Evolutionary conservation across 2,888 invertebrate genomes (phyloP), one percentile per base, ranked within the genome.

Genomic region (Carpatolechia fugitivella): DNA sequence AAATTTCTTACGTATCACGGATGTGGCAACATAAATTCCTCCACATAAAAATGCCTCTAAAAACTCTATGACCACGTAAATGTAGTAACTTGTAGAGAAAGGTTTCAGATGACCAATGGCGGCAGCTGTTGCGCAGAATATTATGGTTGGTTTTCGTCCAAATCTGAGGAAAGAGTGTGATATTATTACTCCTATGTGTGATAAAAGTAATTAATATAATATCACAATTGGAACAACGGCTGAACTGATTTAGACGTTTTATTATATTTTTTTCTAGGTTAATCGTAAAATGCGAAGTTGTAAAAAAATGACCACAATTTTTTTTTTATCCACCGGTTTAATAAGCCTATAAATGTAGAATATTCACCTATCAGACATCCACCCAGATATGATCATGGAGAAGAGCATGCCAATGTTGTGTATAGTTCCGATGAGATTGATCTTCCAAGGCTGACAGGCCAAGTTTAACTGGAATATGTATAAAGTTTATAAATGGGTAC

Each of bases 1-100:
- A n/a, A n/a, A n/a, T n/a, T n/a, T n/a, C 83, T 72, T 59, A 87
- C 87, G 74, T 13, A 85, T 61, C 29, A 87, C 76, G 65, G 80
- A 76, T 1, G 77, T 76, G 6, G 78, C 70, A 1, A 80, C 62
- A 53, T 81, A 82, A 0, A 69, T 66, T 0, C 88, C 87, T 1
- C 81, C 86, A 0, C 76, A 74, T 16, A 80, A 61, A 0, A 70
- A 60, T 0, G 85, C 78, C 57, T 88, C 88, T 0, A 81, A 20
- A 56, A 85, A 80, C 62, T 88, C 88, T 0, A 86, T 59, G 1
- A 59, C 41, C 0, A 82, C 61, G 59, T 83, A 88, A 8, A 71
- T 50, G 13, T 69, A 63, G 63, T 88, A 88, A 0, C 78, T 72
- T 0, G 71, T 68, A 0, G 77, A 75, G 0, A 86, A 66, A 1